These are phyloP conservation scores for Rhamphomyia laevipes DNA, from an alignment of 2,888 invertebrate species.

Conservation along the genomic window DNA sequence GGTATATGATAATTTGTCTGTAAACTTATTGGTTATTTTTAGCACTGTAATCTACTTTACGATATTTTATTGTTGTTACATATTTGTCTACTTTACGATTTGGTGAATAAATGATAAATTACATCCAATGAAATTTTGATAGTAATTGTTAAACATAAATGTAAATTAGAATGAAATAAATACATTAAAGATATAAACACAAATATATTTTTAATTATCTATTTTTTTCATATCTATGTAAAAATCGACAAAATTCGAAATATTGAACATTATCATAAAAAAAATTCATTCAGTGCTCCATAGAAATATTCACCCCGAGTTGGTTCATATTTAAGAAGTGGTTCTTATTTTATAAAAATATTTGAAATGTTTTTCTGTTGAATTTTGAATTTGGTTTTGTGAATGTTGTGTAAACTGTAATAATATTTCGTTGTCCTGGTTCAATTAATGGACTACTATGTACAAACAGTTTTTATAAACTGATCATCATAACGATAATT, in stretches of 20 bases:
- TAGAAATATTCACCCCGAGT: constrained; percentile 55
- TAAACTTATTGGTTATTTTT: too few species aligned
- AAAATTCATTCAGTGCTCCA: constrained; percentile 47
- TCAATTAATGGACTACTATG: too few species aligned
- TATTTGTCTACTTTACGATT: constrained; percentile 41
- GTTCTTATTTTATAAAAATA: constrained; percentile 43
- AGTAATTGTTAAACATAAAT: constrained; percentile 47
- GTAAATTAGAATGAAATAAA: too few species aligned
- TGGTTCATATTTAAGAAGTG: constrained; percentile 48
- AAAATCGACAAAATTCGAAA: constrained; percentile 52
- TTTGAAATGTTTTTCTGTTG: constrained; percentile 14
- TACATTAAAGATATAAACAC: too few species aligned
- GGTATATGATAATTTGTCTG: too few species aligned
- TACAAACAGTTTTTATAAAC: too few species aligned
- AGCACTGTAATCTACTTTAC: constrained; percentile 22
- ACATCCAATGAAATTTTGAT: constrained; percentile 55
- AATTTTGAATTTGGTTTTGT: too few species aligned
- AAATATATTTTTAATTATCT: too few species aligned
- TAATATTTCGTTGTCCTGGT: neutral
- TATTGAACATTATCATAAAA: constrained; percentile 58
- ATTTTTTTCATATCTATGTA: constrained; percentile 37
- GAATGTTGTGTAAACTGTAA: neutral
- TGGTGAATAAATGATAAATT: constrained; percentile 62
- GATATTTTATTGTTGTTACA: constrained; percentile 28
- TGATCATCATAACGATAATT: too few species aligned